These are phyloP conservation scores for Anolis apletophallus DNA, from an alignment of 2,797 vertebrate genomes.

Conservation along the genomic window DNA sequence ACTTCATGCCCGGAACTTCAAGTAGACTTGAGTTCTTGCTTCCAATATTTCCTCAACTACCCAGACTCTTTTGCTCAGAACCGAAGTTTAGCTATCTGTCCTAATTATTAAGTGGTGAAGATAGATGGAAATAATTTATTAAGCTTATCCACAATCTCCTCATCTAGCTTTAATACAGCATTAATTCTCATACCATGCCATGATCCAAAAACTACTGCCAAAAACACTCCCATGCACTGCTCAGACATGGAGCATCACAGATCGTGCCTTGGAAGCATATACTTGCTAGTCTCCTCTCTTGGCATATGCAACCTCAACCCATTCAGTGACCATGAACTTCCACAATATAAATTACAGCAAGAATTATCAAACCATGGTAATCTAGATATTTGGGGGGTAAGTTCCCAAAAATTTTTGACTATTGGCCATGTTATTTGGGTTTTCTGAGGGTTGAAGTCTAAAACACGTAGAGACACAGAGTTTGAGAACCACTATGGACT, in stretches of 20 bases:
- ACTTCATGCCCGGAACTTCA: no score
- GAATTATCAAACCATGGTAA: no score
- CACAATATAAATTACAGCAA: background rate
- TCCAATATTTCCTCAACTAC: background rate
- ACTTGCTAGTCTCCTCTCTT: background rate
- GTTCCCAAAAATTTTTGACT: no score
- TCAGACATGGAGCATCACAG: background rate
- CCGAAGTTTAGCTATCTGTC: background rate
- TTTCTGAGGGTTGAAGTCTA: no score
- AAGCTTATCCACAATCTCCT: background rate
- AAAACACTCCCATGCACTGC: background rate
- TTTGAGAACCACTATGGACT: no score
- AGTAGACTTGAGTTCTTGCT: background rate
- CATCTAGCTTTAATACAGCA: background rate
- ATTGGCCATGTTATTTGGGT: no score
- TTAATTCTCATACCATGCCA: background rate
- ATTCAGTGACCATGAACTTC: background rate
- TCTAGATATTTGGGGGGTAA: no score
- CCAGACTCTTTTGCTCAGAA: no score
- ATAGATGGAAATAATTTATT: background rate
- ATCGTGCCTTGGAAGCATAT: background rate
- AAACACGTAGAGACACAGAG: no score
- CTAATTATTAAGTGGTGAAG: background rate
- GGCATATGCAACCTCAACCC: background rate
- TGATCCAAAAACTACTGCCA: background rate